Conservation (phyloP, 2,888 invertebrate genomes). For the Phania funesta region DNA sequence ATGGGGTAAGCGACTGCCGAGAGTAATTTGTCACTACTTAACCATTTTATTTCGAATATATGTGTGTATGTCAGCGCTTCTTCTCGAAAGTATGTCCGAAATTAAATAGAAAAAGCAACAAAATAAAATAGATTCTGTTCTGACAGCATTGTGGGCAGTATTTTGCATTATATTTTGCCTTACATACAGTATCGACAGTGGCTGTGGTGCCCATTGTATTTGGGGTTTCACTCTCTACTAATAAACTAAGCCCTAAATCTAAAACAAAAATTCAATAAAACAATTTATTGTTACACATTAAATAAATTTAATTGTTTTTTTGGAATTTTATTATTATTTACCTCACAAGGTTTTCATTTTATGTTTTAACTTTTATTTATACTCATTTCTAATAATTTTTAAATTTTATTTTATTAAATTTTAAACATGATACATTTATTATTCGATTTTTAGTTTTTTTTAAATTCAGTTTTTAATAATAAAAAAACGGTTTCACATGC, state of each 20-base stretch:
- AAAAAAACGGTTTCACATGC: slow-evolving; percentile 54
- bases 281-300: slow-evolving; percentile 11
- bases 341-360: slow-evolving; percentile 17
- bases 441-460: slow-evolving; percentile 44
- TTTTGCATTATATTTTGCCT: too few relatives aligned
- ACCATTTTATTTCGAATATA: too few relatives aligned
- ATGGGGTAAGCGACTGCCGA: too few relatives aligned
- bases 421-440: slow-evolving; percentile 62
- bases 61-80: too few relatives aligned
- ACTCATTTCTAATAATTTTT: slow-evolving; percentile 48
- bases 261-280: slow-evolving; percentile 22
- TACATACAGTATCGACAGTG: too few relatives aligned
- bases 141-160: too few relatives aligned
- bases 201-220: not conserved
- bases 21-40: too few relatives aligned
- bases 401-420: slow-evolving; percentile 46
- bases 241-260: not conserved
- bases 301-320: slow-evolving; percentile 1
- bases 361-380: slow-evolving; percentile 35
- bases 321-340: slow-evolving; percentile 40
- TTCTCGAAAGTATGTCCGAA: too few relatives aligned
- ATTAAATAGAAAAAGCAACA: too few relatives aligned
- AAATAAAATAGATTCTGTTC: too few relatives aligned
- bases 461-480: slow-evolving; percentile 38
- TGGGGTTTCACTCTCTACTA: too few relatives aligned